Conservation (phyloP, 1,140 invertebrate genomes). For the Papilio aristodemus region DNA sequence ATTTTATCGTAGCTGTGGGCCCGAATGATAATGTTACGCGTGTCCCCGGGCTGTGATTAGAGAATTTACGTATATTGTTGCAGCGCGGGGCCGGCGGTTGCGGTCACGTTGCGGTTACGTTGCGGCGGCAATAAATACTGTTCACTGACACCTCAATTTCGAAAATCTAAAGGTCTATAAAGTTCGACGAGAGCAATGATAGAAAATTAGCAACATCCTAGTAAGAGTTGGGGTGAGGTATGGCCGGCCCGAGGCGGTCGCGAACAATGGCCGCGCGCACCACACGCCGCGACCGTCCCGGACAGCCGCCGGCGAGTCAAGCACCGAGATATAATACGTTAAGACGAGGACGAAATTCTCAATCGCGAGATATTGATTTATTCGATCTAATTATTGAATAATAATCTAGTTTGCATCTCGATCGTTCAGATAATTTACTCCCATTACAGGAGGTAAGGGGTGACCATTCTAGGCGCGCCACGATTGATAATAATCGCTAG, state of each 20-base stretch:
- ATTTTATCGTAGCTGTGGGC: conserved; percentile 42
- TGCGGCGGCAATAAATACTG: conserved; percentile 70
- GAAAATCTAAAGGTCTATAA: conserved; percentile 71
- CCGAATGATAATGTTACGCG: conserved; percentile 54
- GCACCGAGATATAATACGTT: conserved; percentile 36
- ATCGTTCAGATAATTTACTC: conserved; percentile 73
- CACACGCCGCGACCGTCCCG: conserved; percentile 50
- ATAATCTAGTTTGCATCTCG: conserved; percentile 75
- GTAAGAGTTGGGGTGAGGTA: conserved; percentile 71
- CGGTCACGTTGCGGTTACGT: conserved; percentile 57
- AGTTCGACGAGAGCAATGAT: conserved; percentile 71
- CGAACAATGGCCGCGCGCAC: conserved; percentile 54
- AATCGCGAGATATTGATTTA: conserved; percentile 67
- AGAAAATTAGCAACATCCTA: conserved; percentile 78
- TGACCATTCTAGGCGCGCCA: conserved; percentile 73
- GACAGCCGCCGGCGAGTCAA: conserved; percentile 47
- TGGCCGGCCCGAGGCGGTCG: conserved; percentile 61
- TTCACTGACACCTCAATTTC: conserved; percentile 76
- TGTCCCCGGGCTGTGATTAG: conserved; percentile 59
- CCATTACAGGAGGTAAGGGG: conserved; percentile 74
- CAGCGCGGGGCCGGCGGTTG: conserved; percentile 41
- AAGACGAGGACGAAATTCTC: conserved; percentile 46
- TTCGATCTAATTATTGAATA: conserved; percentile 73
- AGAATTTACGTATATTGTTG: conserved; percentile 59
- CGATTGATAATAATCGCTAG: conserved; percentile 80